phyloP scores from a whole-genome alignment of 2,888 invertebrate genomes.

The Acrobasis repandana region DNA sequence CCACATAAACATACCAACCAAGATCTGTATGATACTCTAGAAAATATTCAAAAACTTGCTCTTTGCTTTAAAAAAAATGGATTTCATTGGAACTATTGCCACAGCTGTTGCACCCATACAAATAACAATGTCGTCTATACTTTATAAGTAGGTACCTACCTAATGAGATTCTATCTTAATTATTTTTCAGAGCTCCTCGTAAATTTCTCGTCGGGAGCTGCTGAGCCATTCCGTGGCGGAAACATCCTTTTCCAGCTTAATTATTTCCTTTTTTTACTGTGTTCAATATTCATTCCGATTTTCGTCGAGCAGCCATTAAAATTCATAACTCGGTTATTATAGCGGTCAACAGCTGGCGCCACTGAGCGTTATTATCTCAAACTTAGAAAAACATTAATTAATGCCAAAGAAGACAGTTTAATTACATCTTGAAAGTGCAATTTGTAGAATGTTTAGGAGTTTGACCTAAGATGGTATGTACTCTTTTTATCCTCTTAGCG shows the following conservation, averaged over 20 bases:
- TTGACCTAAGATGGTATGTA: not conserved
- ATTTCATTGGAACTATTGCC: too few species aligned
- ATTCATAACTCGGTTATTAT: constrained; percentile 75
- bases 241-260: constrained; percentile 67
- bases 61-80: too few species aligned
- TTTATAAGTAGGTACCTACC: constrained; percentile 38
- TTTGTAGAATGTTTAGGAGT: constrained; percentile 21
- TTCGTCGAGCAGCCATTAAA: constrained; percentile 70
- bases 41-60: too few species aligned
- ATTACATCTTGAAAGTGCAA: constrained; percentile 32
- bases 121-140: too few species aligned
- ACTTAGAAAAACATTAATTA: constrained; percentile 66
- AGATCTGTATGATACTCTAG: too few species aligned
- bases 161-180: constrained; percentile 71
- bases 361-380: constrained; percentile 65
- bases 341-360: constrained; percentile 75
- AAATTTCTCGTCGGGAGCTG: constrained; percentile 56
- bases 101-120: too few species aligned
- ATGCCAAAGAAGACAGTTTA: constrained; percentile 51
- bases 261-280: constrained; percentile 69
- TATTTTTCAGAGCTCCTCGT: constrained; percentile 65
- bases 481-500: not conserved
- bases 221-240: constrained; percentile 60
- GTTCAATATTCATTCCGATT: constrained; percentile 75
- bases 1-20: too few species aligned